These are phyloP conservation scores for Chirona hameri DNA, from an alignment of 2,888 invertebrate genomes.

Conservation along the genomic window DNA sequence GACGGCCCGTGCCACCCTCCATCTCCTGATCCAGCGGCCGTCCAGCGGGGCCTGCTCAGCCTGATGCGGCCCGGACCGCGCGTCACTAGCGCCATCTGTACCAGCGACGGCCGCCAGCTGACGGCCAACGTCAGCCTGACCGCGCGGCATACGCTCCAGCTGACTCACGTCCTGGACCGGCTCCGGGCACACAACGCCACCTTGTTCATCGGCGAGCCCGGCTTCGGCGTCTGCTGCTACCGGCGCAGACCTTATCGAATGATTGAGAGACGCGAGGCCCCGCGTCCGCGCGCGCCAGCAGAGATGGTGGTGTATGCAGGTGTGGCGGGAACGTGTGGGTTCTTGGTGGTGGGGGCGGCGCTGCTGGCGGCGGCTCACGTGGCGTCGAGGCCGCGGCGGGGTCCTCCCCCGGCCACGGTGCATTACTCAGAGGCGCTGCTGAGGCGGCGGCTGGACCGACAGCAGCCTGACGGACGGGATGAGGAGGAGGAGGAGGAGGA, in stretches of 20 bases:
- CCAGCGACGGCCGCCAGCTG: neutral
- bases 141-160: neutral
- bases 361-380: neutral
- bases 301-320: neutral
- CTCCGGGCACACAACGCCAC: neutral
- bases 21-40: neutral
- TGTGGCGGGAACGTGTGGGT: neutral
- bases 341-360: neutral
- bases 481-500: neutral
- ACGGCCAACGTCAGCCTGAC: neutral
- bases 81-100: neutral
- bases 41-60: neutral
- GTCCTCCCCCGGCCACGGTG: neutral
- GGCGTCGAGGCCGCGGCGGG: neutral
- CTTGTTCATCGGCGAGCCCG: neutral
- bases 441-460: neutral
- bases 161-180: conserved; percentile 1
- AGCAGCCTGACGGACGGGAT: neutral
- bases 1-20: neutral
- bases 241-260: neutral
- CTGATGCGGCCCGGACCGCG: neutral
- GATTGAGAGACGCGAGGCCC: neutral
- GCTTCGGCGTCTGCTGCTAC: neutral
- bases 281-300: neutral
- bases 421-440: conserved; percentile 2